phyloP scores from a whole-genome alignment of 2,113 vertebrate species.

The Alligator mississippiensis region DNA sequence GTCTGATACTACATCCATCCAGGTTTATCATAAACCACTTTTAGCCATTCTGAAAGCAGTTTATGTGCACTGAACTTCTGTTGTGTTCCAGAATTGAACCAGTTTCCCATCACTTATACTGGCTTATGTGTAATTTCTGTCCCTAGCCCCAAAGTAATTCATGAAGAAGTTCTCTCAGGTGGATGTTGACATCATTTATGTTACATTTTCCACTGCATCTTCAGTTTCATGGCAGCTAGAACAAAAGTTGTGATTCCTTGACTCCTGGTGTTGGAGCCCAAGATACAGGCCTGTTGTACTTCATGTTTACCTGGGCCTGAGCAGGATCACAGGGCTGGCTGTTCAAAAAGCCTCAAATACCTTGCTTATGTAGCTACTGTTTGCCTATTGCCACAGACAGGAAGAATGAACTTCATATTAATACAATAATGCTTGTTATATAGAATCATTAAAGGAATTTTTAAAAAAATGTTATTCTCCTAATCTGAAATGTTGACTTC shows the following conservation, averaged over 20 bases:
- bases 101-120: background rate
- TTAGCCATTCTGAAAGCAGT: too few species aligned
- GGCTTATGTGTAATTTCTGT: background rate
- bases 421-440: background rate
- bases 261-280: background rate
- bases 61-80: too few species aligned
- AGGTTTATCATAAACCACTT: too few species aligned
- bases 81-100: background rate
- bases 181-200: background rate
- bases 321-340: background rate
- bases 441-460: background rate
- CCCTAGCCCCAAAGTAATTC: background rate
- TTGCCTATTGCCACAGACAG: background rate
- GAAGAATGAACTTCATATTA: background rate
- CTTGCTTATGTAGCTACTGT: background rate
- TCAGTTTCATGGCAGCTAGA: background rate
- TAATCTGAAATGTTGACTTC: background rate
- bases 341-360: background rate
- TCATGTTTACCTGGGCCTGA: background rate
- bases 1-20: too few species aligned
- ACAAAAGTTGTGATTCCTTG: background rate
- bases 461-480: conserved; percentile 4
- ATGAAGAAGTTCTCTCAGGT: too few species aligned
- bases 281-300: background rate
- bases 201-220: background rate